These are phyloP conservation scores for Myxocyprinus asiaticus DNA, from an alignment of 2,113 vertebrate genomes.

Conservation along the genomic window DNA sequence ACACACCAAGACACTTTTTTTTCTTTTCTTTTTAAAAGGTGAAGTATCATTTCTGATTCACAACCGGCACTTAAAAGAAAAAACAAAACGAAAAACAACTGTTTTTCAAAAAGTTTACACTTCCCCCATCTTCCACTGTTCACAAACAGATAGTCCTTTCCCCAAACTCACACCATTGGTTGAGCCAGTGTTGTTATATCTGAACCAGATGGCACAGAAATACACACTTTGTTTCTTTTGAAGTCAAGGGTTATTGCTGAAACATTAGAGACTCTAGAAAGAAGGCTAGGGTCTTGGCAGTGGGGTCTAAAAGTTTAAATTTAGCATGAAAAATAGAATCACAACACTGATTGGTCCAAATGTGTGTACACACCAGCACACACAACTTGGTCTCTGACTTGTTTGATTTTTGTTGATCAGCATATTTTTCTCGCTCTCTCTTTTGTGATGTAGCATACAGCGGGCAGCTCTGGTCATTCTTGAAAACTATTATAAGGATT, in stretches of 20 bases:
- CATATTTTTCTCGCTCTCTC: not conserved
- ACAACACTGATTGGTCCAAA: too few relatives aligned
- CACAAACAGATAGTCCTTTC: not conserved
- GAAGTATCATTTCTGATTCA: too few relatives aligned
- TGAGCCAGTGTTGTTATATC: not conserved
- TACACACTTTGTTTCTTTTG: too few relatives aligned
- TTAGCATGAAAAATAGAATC: too few relatives aligned
- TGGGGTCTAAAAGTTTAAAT: not conserved
- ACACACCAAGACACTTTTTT: too few relatives aligned
- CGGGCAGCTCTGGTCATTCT: slow-evolving; percentile 89
- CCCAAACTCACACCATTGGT: too few relatives aligned
- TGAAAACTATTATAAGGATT: slow-evolving; percentile 95
- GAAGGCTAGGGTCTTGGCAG: not conserved
- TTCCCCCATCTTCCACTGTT: not conserved
- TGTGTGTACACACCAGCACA: not conserved
- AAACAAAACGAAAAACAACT: not conserved
- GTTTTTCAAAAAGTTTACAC: too few relatives aligned
- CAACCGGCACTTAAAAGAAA: too few relatives aligned
- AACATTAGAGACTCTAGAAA: not conserved
- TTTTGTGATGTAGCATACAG: slow-evolving; percentile 80
- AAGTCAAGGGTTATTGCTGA: too few relatives aligned
- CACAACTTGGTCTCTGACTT: not conserved
- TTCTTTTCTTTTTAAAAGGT: too few relatives aligned
- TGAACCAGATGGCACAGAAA: too few relatives aligned
- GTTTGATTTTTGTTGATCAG: not conserved